These are phyloP conservation scores for Halyomorpha halys DNA, from an alignment of 1,140 invertebrate species.

Conservation along the genomic window DNA sequence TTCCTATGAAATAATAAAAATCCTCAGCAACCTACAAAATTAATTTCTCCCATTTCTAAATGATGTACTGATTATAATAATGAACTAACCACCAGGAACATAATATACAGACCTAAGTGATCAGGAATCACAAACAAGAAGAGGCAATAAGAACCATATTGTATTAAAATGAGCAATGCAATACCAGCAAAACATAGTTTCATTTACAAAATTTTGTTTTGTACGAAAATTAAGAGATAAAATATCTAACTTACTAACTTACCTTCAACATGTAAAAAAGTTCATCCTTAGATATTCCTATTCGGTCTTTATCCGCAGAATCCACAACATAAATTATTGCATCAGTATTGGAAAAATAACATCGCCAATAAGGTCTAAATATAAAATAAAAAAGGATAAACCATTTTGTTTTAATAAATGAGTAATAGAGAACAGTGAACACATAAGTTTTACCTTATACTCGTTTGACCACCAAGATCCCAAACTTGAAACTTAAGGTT, in stretches of 20 bases:
- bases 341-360: conserved; percentile 99
- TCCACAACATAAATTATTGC: conserved; percentile 99
- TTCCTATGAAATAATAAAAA: too few species aligned
- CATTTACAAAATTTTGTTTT: too few species aligned
- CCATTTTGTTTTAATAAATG: too few species aligned
- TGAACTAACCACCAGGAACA: too few species aligned
- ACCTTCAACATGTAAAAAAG: conserved; percentile 92
- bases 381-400: conserved; percentile 11
- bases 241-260: conserved; percentile 33
- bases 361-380: conserved; percentile 96
- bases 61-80: too few species aligned
- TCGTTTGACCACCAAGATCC: conserved; percentile 98
- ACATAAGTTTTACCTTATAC: conserved; percentile 51
- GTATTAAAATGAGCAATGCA: too few species aligned
- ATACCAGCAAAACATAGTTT: too few species aligned
- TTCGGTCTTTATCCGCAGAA: conserved; percentile 94
- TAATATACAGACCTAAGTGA: too few species aligned
- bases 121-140: too few species aligned
- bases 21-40: too few species aligned
- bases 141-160: too few species aligned
- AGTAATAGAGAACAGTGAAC: background rate
- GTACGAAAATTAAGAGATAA: background rate
- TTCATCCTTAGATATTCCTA: conserved; percentile 98
- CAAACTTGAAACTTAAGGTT: conserved; percentile 96
- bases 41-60: too few species aligned